Percentiles rank a stretch among this genome's conserved stretches.
Evolutionary conservation across 2,113 vertebrate genomes (phyloP).

Genomic region (Hemibagrus wyckioides): DNA sequence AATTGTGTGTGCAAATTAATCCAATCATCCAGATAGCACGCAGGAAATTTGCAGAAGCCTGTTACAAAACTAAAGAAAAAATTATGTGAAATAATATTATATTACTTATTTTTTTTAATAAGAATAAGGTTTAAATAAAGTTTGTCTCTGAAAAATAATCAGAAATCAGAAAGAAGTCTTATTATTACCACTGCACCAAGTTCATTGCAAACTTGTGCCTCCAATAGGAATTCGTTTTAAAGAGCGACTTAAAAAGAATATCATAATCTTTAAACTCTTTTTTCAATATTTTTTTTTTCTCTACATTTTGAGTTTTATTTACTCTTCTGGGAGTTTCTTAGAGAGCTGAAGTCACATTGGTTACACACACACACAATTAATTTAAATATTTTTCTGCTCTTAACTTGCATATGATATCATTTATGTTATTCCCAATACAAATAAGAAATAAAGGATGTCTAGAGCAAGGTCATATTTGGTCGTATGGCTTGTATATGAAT

Average conservation of each 20-base stretch:
- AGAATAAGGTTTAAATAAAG: too few relatives aligned
- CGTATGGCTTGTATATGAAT: neutral
- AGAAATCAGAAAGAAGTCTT: too few relatives aligned
- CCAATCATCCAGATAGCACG: neutral
- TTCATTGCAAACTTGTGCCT: neutral
- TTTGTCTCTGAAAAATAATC: too few relatives aligned
- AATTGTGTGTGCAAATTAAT: neutral
- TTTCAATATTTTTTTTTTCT: neutral
- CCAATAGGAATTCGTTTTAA: neutral
- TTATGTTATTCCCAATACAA: neutral
- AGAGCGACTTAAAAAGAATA: neutral
- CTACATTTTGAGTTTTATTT: neutral
- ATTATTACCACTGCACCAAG: neutral
- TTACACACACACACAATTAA: neutral
- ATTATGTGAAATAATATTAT: too few relatives aligned
- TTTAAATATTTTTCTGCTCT: neutral
- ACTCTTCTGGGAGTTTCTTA: neutral
- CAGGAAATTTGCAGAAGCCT: too few relatives aligned
- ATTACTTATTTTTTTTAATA: too few relatives aligned
- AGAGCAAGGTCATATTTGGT: neutral
- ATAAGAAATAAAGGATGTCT: neutral
- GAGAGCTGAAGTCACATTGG: neutral
- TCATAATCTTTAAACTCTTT: neutral
- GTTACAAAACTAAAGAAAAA: too few relatives aligned
- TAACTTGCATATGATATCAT: neutral